phyloP scores from a whole-genome alignment of 2,888 invertebrate species.

The Agrochola macilenta region DNA sequence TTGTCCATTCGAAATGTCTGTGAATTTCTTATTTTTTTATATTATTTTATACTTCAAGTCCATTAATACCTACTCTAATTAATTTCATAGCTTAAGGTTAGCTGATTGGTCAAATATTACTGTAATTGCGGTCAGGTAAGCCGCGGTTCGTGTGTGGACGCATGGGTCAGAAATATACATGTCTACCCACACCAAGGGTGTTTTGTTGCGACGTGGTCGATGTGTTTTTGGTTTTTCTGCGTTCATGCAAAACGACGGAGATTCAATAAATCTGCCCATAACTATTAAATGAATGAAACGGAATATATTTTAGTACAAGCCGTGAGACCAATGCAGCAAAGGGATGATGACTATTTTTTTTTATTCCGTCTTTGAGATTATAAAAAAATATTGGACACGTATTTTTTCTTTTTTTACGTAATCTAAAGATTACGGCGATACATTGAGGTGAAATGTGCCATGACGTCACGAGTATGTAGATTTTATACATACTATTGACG shows the following conservation, averaged over 20 bases:
- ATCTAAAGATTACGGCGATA: too few relatives aligned
- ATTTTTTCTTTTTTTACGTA: too few relatives aligned
- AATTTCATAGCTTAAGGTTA: not conserved
- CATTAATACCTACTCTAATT: not conserved
- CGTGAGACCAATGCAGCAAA: too few relatives aligned
- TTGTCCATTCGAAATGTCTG: too few relatives aligned
- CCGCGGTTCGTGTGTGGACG: not conserved
- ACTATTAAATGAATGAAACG: not conserved
- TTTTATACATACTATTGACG: too few relatives aligned
- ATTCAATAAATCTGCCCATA: not conserved
- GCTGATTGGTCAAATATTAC: not conserved
- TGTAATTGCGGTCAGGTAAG: slow-evolving; percentile 16
- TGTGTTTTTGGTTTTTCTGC: not conserved
- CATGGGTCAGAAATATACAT: too few relatives aligned
- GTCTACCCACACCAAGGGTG: not conserved
- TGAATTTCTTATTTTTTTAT: not conserved
- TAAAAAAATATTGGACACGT: too few relatives aligned
- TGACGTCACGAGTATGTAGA: too few relatives aligned
- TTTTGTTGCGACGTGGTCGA: not conserved
- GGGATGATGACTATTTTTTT: too few relatives aligned
- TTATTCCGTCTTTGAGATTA: too few relatives aligned
- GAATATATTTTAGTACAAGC: not conserved
- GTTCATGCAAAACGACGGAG: too few relatives aligned
- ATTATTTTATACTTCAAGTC: not conserved
- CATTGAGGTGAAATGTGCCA: too few relatives aligned